A percentile compares a stretch with the other conserved stretches of the same genome.
Conservation (phyloP, 2,888 invertebrate genomes). For the Griposia aprilina region DNA sequence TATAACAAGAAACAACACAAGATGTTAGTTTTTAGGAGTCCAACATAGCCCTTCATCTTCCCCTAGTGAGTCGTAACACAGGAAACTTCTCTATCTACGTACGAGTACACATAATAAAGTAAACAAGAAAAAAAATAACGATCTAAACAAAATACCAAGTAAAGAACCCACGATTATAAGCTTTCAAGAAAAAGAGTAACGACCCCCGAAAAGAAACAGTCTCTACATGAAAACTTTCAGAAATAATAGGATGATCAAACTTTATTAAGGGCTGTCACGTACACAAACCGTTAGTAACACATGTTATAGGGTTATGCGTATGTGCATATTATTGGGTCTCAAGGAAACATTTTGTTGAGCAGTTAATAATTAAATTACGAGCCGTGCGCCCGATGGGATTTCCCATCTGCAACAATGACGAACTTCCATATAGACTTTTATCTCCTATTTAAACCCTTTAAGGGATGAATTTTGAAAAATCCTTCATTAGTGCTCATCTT, state of each 20-base stretch:
- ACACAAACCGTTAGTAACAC: not conserved
- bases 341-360: not conserved
- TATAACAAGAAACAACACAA: not conserved
- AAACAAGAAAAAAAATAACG: constrained; percentile 1
- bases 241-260: constrained; percentile 21
- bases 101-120: not conserved
- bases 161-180: not conserved
- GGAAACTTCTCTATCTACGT: not conserved
- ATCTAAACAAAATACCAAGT: not conserved
- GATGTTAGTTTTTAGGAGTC: not conserved
- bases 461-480: not conserved
- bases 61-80: not conserved
- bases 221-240: not conserved
- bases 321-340: not conserved
- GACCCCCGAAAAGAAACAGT: not conserved
- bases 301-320: not conserved
- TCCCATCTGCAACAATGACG: not conserved
- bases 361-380: not conserved
- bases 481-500: not conserved
- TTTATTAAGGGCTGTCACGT: not conserved
- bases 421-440: not conserved
- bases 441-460: not conserved
- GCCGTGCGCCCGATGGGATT: not conserved
- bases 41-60: not conserved
- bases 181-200: not conserved